Base-by-base conservation (phyloP, 2,888 invertebrate species). In the Orthonevra nobilis region DNA sequence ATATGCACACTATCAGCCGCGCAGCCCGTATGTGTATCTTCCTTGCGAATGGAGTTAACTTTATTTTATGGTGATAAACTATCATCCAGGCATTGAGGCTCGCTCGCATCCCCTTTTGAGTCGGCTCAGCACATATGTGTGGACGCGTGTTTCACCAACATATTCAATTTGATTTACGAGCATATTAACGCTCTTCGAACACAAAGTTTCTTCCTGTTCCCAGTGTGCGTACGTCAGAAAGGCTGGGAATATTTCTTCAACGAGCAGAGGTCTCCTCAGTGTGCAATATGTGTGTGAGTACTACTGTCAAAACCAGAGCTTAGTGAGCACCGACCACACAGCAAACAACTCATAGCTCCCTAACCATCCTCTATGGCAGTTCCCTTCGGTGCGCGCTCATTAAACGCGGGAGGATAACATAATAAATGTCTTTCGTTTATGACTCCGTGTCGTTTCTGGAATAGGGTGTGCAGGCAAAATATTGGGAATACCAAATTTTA, bases 101-200 rank as follows among this genome's bases (percentile, higher is more conserved):
- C n/a, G 23, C 44, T 44, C 19, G 56, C 40, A 20, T 36, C 34
- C 34, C 6, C 7, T 12, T 19, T 20, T 6, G 12, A 5, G 23
- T 38, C 38, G 14, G 36, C 36, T 19, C n/a, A 26, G 6, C 52
- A 28, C 68, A 42, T 58, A 69, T 50, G 46, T 54, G 34, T 61
- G 40, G 32, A 75, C 44, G 56, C 61, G 42, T 70, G 56, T 54
- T 50, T 50, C 28, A 56, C 48, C 14, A 50, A 38, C 70, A 75
- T 58, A 70, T 75, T 69, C 69, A 34, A 34, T 40, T 56, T 75
- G 75, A 75, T 70, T 70, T 75, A 70, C 75, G 75, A 63, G 50
- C 42, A 36, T 63, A 63, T 70, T 63, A 75, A 75, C 56, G 69
- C 63, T 68, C 19, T 5, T n/a, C 15, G 30, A 68, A 34, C 60